A percentile compares a stretch with the other conserved stretches of the same genome.
Evolutionary conservation across 1,140 invertebrate genomes (phyloP).

Genomic region (Leguminivora glycinivorella): DNA sequence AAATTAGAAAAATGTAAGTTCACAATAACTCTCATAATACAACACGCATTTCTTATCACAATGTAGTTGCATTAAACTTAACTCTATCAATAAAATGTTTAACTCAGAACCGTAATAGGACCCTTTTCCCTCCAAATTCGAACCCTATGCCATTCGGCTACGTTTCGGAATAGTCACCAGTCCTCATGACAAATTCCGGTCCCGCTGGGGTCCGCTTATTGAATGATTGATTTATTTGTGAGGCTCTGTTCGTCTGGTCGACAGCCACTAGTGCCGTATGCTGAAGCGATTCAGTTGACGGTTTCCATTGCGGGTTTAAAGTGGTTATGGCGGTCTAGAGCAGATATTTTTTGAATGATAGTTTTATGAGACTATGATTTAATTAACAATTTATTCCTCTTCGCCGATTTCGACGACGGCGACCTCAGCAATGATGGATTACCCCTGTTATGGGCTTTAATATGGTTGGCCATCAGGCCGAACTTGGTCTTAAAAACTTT

Average conservation of each 20-base stretch:
- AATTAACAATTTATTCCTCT: no score
- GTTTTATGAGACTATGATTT: no score
- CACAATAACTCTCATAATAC: not conserved
- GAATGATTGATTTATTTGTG: constrained; percentile 72
- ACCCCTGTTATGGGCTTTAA: no score
- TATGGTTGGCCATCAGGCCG: no score
- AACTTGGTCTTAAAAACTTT: no score
- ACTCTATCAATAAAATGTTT: constrained; percentile 2
- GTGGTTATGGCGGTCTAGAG: not conserved
- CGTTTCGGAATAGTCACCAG: constrained; percentile 20
- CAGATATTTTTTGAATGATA: not conserved
- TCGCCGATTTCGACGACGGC: no score
- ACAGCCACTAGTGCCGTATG: not conserved
- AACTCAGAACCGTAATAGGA: not conserved
- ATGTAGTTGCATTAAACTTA: not conserved
- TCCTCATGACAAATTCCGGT: constrained; percentile 62
- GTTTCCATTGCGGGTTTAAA: not conserved
- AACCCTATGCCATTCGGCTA: not conserved
- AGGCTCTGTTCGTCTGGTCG: constrained; percentile 32
- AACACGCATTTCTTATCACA: not conserved
- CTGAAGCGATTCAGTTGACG: not conserved
- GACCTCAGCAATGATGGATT: no score
- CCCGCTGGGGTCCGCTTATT: constrained; percentile 54
- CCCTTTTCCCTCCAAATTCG: not conserved
- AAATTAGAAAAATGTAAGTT: no score